A percentile compares a stretch with the other conserved stretches of the same genome.
These are phyloP conservation scores for Falco columbarius DNA, from an alignment of 2,797 vertebrate species.

Conservation along the genomic window DNA sequence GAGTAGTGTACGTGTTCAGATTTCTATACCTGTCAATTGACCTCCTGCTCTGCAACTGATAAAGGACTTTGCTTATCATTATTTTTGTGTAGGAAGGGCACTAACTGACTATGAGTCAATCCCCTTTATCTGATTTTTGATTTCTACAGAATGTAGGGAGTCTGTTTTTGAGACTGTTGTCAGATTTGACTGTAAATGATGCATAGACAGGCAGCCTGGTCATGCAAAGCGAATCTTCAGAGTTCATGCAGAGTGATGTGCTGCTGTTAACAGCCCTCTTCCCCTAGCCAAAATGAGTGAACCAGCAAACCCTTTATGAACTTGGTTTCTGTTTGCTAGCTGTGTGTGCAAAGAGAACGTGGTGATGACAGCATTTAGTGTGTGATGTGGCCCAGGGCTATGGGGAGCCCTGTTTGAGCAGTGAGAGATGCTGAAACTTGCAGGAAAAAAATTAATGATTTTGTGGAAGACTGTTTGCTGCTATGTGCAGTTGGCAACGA, in stretches of 20 bases:
- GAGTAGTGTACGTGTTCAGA: neutral
- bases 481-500: neutral
- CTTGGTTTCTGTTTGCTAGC: neutral
- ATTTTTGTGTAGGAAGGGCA: neutral
- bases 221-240: neutral
- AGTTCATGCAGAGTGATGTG: accelerated
- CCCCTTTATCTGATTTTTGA: neutral
- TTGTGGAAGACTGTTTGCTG: neutral
- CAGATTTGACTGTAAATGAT: neutral
- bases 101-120: neutral
- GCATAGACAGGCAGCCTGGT: accelerated
- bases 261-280: neutral
- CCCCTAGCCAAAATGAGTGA: neutral
- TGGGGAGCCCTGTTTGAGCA: neutral
- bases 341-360: accelerated
- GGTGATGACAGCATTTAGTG: accelerated
- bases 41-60: neutral
- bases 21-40: neutral
- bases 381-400: neutral
- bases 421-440: neutral
- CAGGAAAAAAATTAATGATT: neutral
- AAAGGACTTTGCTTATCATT: neutral
- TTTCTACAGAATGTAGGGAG: neutral
- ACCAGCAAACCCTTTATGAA: neutral
- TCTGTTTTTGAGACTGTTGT: neutral